Percentiles rank a stretch among this genome's conserved stretches.
Conservation (phyloP, 2,113 vertebrate genomes). For the Crotophaga sulcirostris region DNA sequence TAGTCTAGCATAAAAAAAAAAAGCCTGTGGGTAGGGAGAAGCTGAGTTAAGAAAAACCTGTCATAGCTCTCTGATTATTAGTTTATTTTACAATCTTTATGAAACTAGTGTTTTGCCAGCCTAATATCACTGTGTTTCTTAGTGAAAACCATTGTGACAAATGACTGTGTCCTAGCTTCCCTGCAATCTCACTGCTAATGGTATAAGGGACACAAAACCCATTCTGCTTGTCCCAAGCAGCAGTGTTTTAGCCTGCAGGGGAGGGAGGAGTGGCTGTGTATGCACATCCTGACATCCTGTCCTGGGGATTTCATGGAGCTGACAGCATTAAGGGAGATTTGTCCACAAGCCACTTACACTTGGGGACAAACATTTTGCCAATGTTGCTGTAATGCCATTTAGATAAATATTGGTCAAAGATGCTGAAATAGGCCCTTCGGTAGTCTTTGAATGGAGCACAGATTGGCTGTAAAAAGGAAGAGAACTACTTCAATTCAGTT, state of each 20-base stretch:
- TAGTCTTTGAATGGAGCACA: conserved; percentile 86
- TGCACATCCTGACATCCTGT: not conserved
- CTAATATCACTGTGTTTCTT: not conserved
- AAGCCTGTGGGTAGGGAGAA: conserved; percentile 15
- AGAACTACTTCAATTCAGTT: conserved; percentile 74
- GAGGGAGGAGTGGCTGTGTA: not conserved
- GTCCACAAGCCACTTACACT: conserved; percentile 43
- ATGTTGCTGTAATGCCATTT: not conserved
- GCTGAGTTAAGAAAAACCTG: conserved; percentile 16
- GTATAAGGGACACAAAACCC: not conserved
- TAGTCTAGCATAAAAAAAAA: conserved; percentile 1
- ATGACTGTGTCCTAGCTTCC: not conserved
- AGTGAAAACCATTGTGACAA: not conserved
- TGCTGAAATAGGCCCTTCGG: conserved; percentile 76
- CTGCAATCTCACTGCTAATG: not conserved
- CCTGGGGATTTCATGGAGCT: not conserved
- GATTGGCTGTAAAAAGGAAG: conserved; percentile 77
- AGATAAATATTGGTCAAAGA: conserved; percentile 5
- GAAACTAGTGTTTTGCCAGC: conserved; percentile 25
- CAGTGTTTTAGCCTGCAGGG: not conserved
- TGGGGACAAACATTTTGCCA: not conserved
- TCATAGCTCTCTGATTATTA: not conserved
- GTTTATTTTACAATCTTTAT: not conserved
- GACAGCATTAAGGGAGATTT: not conserved
- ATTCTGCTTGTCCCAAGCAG: conserved; percentile 3